Conservation (phyloP, 2,113 vertebrate genomes). For the Bombycilla garrulus region DNA sequence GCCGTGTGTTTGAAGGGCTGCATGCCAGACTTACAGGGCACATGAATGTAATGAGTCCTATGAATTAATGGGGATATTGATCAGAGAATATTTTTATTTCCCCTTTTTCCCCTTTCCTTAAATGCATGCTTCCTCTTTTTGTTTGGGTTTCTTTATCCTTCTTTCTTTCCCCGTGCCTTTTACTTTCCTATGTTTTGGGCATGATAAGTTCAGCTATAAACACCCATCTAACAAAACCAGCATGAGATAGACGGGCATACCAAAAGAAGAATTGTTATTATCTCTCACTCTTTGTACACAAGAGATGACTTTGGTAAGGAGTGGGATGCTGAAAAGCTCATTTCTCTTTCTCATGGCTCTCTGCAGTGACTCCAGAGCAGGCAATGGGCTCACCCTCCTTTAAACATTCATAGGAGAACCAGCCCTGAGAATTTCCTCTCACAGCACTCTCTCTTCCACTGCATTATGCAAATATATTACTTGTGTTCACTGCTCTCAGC, state of each 20-base stretch:
- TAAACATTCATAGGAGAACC: neutral
- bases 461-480: conserved; percentile 29
- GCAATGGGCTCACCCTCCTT: neutral
- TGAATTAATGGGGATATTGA: neutral
- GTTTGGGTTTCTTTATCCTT: neutral
- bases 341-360: neutral
- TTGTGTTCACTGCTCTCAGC: neutral
- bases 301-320: neutral
- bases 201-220: neutral
- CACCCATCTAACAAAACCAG: neutral
- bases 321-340: neutral
- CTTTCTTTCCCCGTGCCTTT: neutral
- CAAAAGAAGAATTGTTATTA: neutral
- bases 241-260: neutral
- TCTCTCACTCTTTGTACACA: neutral
- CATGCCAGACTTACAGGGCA: neutral
- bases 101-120: too few species aligned
- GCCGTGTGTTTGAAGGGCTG: neutral
- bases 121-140: neutral
- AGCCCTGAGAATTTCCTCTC: neutral
- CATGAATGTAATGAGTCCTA: too few species aligned
- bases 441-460: conserved; percentile 4
- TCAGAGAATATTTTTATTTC: neutral
- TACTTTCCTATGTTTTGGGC: neutral
- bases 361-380: neutral